Conservation (phyloP, 2,888 invertebrate species). For the Orthosia gracilis region DNA sequence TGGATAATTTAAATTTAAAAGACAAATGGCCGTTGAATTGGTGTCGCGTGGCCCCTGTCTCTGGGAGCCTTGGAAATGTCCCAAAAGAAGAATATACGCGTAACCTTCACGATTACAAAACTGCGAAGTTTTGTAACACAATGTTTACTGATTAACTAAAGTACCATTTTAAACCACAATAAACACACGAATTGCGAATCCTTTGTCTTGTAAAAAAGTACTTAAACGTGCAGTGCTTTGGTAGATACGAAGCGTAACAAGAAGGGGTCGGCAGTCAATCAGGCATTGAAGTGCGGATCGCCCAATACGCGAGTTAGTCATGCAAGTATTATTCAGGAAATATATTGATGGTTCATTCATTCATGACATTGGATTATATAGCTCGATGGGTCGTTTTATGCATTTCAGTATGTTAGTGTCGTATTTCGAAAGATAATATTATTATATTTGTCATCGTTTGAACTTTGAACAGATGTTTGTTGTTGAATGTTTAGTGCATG, state of each 20-base stretch:
- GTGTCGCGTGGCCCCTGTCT: background rate
- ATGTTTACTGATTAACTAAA: background rate
- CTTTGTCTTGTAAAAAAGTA: constrained; percentile 46
- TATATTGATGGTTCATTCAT: constrained; percentile 46
- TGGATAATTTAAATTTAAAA: background rate
- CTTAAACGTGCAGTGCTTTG: constrained; percentile 18
- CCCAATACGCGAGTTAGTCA: constrained; percentile 54
- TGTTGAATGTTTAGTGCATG: constrained; percentile 9
- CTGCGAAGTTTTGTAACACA: background rate
- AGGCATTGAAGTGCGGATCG: constrained; percentile 30
- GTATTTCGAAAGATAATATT: constrained; percentile 9
- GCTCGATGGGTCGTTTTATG: background rate
- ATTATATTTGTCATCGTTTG: constrained; percentile 37
- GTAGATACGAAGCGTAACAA: constrained; percentile 17
- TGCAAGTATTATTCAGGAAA: constrained; percentile 48
- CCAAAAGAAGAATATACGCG: background rate
- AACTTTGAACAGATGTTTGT: constrained; percentile 43
- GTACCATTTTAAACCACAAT: constrained; percentile 1
- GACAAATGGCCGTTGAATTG: background rate
- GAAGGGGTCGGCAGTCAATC: constrained; percentile 35
- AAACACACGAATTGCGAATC: constrained; percentile 10
- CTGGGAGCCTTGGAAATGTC: background rate
- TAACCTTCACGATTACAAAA: constrained; percentile 6
- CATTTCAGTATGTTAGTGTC: constrained; percentile 26
- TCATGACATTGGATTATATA: constrained; percentile 36